These are phyloP conservation scores for Meteorus sp. DNA, from an alignment of 1,140 invertebrate species.

Conservation along the genomic window DNA sequence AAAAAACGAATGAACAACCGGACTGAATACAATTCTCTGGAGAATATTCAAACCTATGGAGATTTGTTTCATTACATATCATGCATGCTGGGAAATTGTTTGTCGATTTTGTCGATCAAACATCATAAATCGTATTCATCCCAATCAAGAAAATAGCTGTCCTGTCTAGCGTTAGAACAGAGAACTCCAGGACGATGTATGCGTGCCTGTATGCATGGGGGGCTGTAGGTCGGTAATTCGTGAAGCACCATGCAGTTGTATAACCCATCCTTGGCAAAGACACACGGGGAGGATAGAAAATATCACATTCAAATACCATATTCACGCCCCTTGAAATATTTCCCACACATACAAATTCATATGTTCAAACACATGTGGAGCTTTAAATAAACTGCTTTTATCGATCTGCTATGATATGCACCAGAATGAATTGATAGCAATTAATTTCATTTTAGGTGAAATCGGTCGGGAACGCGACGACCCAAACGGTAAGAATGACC, in stretches of 20 bases:
- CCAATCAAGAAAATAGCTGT: too few relatives aligned
- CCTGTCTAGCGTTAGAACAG: not conserved
- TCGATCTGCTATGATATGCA: slow-evolving; percentile 20
- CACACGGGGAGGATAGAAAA: slow-evolving; percentile 35
- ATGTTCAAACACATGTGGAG: too few relatives aligned
- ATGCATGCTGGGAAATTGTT: too few relatives aligned
- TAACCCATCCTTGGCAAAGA: too few relatives aligned
- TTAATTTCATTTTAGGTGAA: slow-evolving; percentile 61
- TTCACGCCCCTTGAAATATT: too few relatives aligned
- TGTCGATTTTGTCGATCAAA: too few relatives aligned
- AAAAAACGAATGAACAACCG: too few relatives aligned
- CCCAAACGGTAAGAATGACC: slow-evolving; percentile 61
- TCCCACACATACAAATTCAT: too few relatives aligned
- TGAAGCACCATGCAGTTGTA: slow-evolving; percentile 44
- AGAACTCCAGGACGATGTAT: slow-evolving; percentile 33
- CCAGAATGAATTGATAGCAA: slow-evolving; percentile 33
- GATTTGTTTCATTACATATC: too few relatives aligned
- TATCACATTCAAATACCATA: slow-evolving; percentile 23
- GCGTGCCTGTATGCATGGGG: slow-evolving; percentile 53
- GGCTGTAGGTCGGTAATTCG: slow-evolving; percentile 45
- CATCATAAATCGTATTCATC: too few relatives aligned
- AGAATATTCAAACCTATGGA: too few relatives aligned
- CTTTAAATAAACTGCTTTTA: slow-evolving; percentile 29
- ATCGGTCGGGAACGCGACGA: slow-evolving; percentile 63
- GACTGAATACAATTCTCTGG: too few relatives aligned